Evolutionary conservation across 2,888 invertebrate species (phyloP), one percentile per base, ranked within the genome.

Genomic region (Ecdyonurus torrentis): DNA sequence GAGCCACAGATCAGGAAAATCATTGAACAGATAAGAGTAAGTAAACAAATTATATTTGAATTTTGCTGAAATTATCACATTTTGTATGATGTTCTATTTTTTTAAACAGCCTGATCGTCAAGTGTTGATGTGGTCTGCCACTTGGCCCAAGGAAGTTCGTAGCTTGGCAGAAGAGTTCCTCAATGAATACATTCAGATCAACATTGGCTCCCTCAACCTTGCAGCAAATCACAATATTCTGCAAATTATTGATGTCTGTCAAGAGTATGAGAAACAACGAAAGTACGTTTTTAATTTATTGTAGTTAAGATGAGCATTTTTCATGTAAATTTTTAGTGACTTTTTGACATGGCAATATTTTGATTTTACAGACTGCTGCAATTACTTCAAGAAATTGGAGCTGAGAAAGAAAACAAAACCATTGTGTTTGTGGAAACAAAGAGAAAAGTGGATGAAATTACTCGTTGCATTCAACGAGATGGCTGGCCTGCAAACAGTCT

Each of bases 81-180:
- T n/a, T n/a, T n/a, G n/a, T n/a, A n/a, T n/a, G n/a, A n/a, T n/a
- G n/a, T n/a, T n/a, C n/a, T 19, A 23, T 61, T 62, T 64, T 59
- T 20, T 20, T n/a, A 67, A 71, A 1, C 64, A 79, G 75, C 92
- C 94, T n/a, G 94, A 96, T 72, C 80, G 97, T 70, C 97, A 98
- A 75, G 94, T 93, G 18, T 80, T 97, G 58, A 98, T 98, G 97
- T 98, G 95, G 92, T 94, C 94, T 66, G 97, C 97, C 0, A 98
- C 97, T 18, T 98, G 97, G 97, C 97, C 97, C 0, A 94, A 92
- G 72, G 97, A 99, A 78, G 98, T 99, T 1, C 85, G 90, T 68
- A 87, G 87, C 68, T 77, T 99, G 64, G 99, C 99, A 0, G 90
- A 95, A 70, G 98, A 99, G 74, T 99, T 98, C 76, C 82, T 99